Base-by-base conservation (phyloP, 2,797 vertebrate genomes). In the Heterohyrax brucei region DNA sequence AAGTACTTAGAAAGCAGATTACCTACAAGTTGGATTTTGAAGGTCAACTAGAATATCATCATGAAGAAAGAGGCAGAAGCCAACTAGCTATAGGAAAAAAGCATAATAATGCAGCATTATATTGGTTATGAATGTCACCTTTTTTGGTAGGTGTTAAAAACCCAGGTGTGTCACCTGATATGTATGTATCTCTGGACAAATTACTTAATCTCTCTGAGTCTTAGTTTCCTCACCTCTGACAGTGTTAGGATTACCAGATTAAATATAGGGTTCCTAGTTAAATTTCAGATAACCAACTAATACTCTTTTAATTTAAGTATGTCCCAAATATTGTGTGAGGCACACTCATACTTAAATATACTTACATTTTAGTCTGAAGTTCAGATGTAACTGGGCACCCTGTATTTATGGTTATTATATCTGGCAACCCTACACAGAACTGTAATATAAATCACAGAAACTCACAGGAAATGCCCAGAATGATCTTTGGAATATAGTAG, bases 311-410 rank as follows among this genome's bases (percentile, higher is more conserved):
- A 5, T 87, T 6, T 68, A 68, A 70, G 33, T 64, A 3, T 73
- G 10, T 73, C 39, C 2, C 13, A 33, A 72, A 83, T 85, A 79
- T 87, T 81, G 3, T 18, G 39, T 33, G n/a, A 0, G 30, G 0
- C 39, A 78, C 22, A 68, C 24, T 76, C 92, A 44, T 0, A 14
- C 92, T 79, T n/a, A 76, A 82, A 90, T 78, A 50, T 21, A 19
- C 28, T 2, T 94, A 33, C 1, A 68, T 89, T 1, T 26, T 95
- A 82, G 44, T 90, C 93, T 88, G 75, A 89, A 87, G 77, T 87
- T 88, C 3, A 88, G 4, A 30, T 94, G 80, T 87, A 92, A 39
- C 16, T 83, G 46, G 16, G 12, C 1, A 18, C 24, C 28, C 5
- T 89, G 0, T 82, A 14, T 75, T 87, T 89, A 81, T 61, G 5